These are phyloP conservation scores for Sapayoa aenigma DNA, from an alignment of 2,113 vertebrate genomes.

Conservation along the genomic window DNA sequence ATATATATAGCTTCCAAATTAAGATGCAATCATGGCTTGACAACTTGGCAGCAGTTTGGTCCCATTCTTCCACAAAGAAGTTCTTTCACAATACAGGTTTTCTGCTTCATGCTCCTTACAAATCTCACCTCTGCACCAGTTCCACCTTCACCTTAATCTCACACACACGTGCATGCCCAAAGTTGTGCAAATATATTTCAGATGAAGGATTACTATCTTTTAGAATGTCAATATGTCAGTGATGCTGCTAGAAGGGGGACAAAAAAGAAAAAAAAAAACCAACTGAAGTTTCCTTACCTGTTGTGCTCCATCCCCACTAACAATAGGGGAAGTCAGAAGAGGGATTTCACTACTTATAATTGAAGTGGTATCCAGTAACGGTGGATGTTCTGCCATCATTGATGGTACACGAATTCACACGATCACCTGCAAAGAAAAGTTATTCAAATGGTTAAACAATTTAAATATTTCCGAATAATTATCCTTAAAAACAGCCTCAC, in stretches of 20 bases:
- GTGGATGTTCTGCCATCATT: conserved; percentile 96
- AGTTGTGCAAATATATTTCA: not conserved
- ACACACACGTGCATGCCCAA: not conserved
- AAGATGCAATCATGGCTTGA: not conserved
- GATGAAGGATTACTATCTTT: not conserved
- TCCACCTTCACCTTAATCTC: not conserved
- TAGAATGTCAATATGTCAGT: not conserved
- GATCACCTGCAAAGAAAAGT: conserved; percentile 53
- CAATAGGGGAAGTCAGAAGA: conserved; percentile 87
- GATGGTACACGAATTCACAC: conserved; percentile 83
- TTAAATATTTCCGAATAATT: not conserved
- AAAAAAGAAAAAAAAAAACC: not conserved
- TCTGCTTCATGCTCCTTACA: not conserved
- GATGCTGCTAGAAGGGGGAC: not conserved
- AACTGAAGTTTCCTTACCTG: conserved; percentile 82
- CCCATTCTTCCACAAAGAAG: not conserved
- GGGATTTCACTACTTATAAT: conserved; percentile 91
- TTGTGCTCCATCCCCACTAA: conserved; percentile 93
- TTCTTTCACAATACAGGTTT: not conserved
- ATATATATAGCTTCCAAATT: not conserved
- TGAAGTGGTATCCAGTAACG: conserved; percentile 90
- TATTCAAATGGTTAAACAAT: not conserved
- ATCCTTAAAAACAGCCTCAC: not conserved
- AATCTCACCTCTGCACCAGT: not conserved
- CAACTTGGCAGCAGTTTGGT: not conserved